Conservation (phyloP, 2,888 invertebrate genomes). For the Xestia c-nigrum region DNA sequence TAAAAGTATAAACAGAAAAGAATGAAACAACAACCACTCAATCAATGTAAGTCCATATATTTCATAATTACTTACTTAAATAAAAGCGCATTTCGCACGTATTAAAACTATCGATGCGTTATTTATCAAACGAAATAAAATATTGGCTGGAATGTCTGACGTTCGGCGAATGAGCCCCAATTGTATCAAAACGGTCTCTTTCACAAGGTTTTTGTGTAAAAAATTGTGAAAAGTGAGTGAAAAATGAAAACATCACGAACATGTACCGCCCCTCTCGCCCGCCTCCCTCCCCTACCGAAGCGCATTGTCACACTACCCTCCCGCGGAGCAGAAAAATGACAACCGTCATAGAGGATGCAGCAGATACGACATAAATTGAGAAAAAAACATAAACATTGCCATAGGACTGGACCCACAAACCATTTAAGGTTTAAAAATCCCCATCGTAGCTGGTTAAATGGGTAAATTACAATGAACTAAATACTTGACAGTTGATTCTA, state of each 20-base stretch:
- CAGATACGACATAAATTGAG: slow-evolving; percentile 32
- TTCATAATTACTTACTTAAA: slow-evolving; percentile 33
- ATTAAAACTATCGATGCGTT: slow-evolving; percentile 49
- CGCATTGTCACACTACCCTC: slow-evolving; percentile 85
- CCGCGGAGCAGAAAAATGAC: slow-evolving; percentile 82
- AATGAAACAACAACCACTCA: slow-evolving; percentile 10
- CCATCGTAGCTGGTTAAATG: not conserved
- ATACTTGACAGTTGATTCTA: not conserved
- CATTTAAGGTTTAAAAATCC: not conserved
- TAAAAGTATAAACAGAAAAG: not conserved
- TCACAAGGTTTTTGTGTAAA: slow-evolving; percentile 72
- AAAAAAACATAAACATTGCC: not conserved
- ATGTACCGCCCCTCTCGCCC: slow-evolving; percentile 63
- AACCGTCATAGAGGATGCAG: slow-evolving; percentile 73
- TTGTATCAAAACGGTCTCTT: slow-evolving; percentile 75
- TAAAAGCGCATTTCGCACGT: slow-evolving; percentile 20
- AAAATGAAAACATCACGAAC: slow-evolving; percentile 88
- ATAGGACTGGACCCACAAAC: not conserved
- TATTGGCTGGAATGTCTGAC: slow-evolving; percentile 55
- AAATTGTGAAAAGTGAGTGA: slow-evolving; percentile 83
- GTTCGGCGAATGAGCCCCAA: slow-evolving; percentile 57
- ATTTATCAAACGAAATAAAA: slow-evolving; percentile 52
- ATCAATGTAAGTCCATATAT: slow-evolving; percentile 15
- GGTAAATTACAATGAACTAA: not conserved
- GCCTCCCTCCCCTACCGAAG: slow-evolving; percentile 65